Evolutionary conservation across 2,113 vertebrate genomes (phyloP), one percentile per base, ranked within the genome.

Genomic region (Gobius niger): DNA sequence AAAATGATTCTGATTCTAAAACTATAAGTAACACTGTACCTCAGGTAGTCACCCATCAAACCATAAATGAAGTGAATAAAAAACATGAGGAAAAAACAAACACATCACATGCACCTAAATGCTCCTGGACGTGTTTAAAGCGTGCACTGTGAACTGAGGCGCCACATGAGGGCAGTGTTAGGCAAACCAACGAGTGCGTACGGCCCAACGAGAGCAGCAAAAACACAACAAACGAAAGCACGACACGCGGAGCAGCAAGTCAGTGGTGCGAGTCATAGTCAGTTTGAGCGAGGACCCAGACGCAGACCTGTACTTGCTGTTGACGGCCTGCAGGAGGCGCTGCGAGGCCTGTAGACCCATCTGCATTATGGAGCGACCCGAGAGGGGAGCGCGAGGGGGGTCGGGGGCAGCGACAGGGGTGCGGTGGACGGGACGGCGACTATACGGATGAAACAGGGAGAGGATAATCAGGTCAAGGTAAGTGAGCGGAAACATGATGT

Each of bases 311-410:
- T 82, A 89, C 73, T 87, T 91, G 49, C 81, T 76, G 63, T 60
- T 73, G 47, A 91, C 65, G 4, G 76, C 77, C 80, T 83, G 87
- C 34, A 90, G 81, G 87, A 90, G 77, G 62, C 63, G 84, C 78
- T 84, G 75, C 40, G 85, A 85, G 12, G 85, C 83, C 76, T 86
- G 84, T 50, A 82, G 77, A 53, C 89, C 85, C 82, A 91, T 64
- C 64, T 84, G 68, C 51, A 24, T 85, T 57, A 85, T 81, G 57
- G 57, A 60, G 57, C 40, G 57, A 6, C 40, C 40, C 0, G 40
- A 44, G 57, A 44, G 57, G 0, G 73, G 65, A 70, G 80, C 70
- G n/a, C 90, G 76, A 49, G 90, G 10, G 47, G 72, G 76, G 44
- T 82, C 77, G 7, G 83, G 75, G 56, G 86, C 82, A 56, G 83